phyloP scores from a whole-genome alignment of 2,797 vertebrate genomes.

The Melanotaenia maccullochi region DNA sequence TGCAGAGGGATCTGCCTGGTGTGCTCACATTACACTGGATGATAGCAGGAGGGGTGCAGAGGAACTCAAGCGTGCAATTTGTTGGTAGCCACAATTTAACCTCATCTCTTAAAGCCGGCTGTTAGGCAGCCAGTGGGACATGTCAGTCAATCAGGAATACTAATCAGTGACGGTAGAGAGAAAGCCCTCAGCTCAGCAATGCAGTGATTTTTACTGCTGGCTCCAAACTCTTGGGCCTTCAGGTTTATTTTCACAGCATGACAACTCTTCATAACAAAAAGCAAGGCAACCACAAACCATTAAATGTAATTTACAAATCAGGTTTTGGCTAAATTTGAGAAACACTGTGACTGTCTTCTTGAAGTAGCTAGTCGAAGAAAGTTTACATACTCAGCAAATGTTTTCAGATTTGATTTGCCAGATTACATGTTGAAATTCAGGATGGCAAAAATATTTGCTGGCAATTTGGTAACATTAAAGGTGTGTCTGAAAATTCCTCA shows the following conservation, averaged over 20 bases:
- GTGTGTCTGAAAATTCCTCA: neutral
- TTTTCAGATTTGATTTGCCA: constrained; percentile 63
- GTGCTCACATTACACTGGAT: constrained; percentile 81
- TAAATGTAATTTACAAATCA: constrained; percentile 78
- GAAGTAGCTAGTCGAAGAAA: constrained; percentile 54
- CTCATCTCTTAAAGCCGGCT: constrained; percentile 77
- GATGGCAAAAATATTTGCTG: constrained; percentile 16
- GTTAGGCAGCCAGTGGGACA: constrained; percentile 74
- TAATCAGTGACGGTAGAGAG: constrained; percentile 70
- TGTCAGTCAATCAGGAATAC: constrained; percentile 80
- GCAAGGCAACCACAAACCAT: constrained; percentile 72
- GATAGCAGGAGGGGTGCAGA: constrained; percentile 74
- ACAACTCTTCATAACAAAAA: constrained; percentile 76
- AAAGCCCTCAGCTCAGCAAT: constrained; percentile 56
- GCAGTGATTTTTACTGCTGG: constrained; percentile 78
- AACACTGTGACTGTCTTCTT: constrained; percentile 57
- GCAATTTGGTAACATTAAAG: neutral
- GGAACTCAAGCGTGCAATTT: constrained; percentile 84
- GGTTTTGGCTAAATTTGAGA: constrained; percentile 70
- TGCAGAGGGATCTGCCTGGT: constrained; percentile 75
- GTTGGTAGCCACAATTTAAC: constrained; percentile 83
- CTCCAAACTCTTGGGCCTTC: constrained; percentile 73
- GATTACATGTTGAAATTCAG: constrained; percentile 53
- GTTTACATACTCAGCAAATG: constrained; percentile 64
- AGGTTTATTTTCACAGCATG: constrained; percentile 82